These are phyloP conservation scores for Drosophila mimetica DNA, from an alignment of 2,888 invertebrate genomes.

Conservation along the genomic window DNA sequence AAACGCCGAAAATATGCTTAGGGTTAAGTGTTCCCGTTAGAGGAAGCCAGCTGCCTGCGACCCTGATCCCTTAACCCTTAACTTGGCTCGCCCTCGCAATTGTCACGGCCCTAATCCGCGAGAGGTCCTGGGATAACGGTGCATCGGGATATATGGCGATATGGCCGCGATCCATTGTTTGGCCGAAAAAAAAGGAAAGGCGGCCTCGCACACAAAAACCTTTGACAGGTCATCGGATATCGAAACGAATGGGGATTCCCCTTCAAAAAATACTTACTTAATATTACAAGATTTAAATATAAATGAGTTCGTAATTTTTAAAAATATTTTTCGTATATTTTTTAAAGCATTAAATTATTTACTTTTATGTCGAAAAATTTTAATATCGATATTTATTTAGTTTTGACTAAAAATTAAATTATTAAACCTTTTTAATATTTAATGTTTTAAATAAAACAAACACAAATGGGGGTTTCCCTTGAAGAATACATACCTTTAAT, in stretches of 20 bases:
- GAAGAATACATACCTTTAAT: no score
- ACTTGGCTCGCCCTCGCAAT: conserved; percentile 23
- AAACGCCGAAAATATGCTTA: conserved; percentile 64
- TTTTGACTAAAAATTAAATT: no score
- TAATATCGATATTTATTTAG: no score
- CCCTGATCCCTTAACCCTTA: conserved; percentile 8
- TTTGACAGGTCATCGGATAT: conserved; percentile 2
- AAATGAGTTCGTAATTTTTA: no score
- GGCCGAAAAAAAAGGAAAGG: conserved; percentile 19
- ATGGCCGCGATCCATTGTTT: conserved; percentile 19
- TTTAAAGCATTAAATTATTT: no score
- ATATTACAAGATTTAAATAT: not conserved
- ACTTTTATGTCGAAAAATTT: no score
- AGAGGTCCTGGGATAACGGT: conserved; percentile 59
- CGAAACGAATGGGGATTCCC: not conserved
- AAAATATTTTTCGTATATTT: no score
- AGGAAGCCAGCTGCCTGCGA: conserved; percentile 43
- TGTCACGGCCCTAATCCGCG: conserved; percentile 61
- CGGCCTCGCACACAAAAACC: conserved; percentile 35
- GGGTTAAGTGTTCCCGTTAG: conserved; percentile 79
- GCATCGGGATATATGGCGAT: conserved; percentile 15
- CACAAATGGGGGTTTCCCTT: no score
- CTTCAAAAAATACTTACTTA: not conserved
- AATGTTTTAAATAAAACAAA: no score
- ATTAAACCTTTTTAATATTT: no score